Base-by-base conservation (phyloP, 2,888 invertebrate genomes). In the Anagyrus pseudococci region DNA sequence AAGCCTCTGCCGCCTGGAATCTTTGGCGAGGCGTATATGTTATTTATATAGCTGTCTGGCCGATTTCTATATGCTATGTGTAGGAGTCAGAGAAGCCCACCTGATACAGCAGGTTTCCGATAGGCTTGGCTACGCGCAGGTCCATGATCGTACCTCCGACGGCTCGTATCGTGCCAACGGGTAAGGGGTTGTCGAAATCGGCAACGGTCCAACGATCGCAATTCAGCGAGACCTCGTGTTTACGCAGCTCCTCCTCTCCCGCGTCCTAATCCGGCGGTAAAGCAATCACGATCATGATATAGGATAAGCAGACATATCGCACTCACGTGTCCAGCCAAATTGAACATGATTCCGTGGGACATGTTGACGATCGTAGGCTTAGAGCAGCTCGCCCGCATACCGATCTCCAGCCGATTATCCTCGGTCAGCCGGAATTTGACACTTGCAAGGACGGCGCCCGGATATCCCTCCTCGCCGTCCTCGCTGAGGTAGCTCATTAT, bases 91-190 rank as follows among this genome's bases (percentile, higher is more conserved):
- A n/a, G n/a, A n/a, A n/a, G n/a, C n/a, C n/a, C n/a, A n/a, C n/a
- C n/a, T n/a, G n/a, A n/a, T n/a, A n/a, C n/a, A n/a, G n/a, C n/a
- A n/a, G 86, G 26, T 86, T 83, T 4, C 86, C 87, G 26, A 96
- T 77, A 20, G 85, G 75, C 64, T 85, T 84, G 0, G 90, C 87
- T 17, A 86, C 83, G 66, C 90, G 84, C 50, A 96, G 85, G 82
- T 96, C 94, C 74, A 87, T 92, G 0, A 86, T 74, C 0, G 91
- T 91, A 1, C 87, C 88, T 1, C 86, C 87, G 0, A 96, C 93
- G 0, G 85, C 82, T 62, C 85, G 84, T 37, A 92, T 85, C 73
- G 87, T 87, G 33, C 84, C 92, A 50, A 90, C 90, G 0, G 91
- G 89, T 66, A 92, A 83, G 1, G 88, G 86, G 37, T 89, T 85